phyloP scores from a whole-genome alignment of 2,888 invertebrate species.

The Pyrgus malvae region DNA sequence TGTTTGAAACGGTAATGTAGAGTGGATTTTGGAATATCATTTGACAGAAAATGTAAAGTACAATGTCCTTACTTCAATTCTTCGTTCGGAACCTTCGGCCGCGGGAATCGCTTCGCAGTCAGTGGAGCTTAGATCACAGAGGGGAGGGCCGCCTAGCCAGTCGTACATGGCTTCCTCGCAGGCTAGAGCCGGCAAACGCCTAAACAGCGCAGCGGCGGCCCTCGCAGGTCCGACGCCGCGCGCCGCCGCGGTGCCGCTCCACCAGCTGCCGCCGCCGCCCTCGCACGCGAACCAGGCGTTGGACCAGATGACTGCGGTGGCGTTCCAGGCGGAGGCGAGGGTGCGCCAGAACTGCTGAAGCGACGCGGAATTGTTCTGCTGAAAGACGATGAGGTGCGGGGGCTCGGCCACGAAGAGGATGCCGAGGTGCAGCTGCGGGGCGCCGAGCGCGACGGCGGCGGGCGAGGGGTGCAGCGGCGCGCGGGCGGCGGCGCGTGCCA shows the following conservation, averaged over 20 bases:
- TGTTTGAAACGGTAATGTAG: no score
- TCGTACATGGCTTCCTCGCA: constrained; percentile 87
- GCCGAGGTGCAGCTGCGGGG: constrained; percentile 75
- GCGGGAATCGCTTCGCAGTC: constrained; percentile 63
- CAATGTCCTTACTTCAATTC: constrained; percentile 52
- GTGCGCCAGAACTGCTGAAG: constrained; percentile 81
- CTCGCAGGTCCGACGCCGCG: constrained; percentile 63
- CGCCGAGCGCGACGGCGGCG: constrained; percentile 73
- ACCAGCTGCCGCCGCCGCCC: constrained; percentile 58
- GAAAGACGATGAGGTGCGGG: constrained; percentile 65
- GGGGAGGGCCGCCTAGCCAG: constrained; percentile 83
- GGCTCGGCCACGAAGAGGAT: constrained; percentile 71
- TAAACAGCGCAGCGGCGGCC: constrained; percentile 84
- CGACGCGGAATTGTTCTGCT: constrained; percentile 73
- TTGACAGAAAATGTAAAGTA: not conserved
- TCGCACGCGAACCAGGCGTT: constrained; percentile 76
- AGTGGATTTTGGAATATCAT: no score
- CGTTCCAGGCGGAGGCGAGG: constrained; percentile 75
- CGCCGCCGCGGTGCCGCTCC: constrained; percentile 74
- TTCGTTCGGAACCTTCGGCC: constrained; percentile 45
- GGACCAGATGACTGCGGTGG: constrained; percentile 69
- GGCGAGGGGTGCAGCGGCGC: constrained; percentile 65
- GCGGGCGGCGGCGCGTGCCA: constrained; percentile 69
- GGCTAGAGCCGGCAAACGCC: constrained; percentile 84
- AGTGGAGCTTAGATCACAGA: constrained; percentile 61